A percentile compares a stretch with the other conserved stretches of the same genome.
phyloP scores from a whole-genome alignment of 2,113 vertebrate species.

The Ameiurus melas region DNA sequence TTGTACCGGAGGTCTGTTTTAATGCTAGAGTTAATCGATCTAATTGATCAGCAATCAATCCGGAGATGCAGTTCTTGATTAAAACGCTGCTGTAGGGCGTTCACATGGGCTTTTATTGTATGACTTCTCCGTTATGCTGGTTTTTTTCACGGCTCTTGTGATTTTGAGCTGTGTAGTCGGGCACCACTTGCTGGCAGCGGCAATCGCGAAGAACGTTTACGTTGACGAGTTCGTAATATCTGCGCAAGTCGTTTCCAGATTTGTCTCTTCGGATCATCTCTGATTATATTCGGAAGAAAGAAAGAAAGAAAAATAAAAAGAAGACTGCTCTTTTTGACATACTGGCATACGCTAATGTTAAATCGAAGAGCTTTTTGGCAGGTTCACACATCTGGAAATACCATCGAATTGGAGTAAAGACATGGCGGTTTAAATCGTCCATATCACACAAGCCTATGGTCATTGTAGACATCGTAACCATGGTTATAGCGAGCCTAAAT shows the following conservation, averaged over 20 bases:
- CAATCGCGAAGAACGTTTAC: neutral
- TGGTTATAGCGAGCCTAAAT: neutral
- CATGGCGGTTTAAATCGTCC: neutral
- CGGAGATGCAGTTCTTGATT: neutral
- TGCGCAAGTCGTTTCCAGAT: neutral
- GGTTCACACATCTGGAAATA: neutral
- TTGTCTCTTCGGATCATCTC: neutral
- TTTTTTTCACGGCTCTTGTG: too few relatives aligned
- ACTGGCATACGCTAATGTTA: neutral
- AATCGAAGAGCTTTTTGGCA: neutral
- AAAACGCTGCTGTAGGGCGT: neutral
- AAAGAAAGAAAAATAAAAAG: too few relatives aligned
- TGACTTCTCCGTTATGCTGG: neutral
- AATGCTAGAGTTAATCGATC: neutral
- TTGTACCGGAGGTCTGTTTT: neutral
- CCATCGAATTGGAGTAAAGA: neutral
- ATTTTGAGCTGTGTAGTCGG: neutral
- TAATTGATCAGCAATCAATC: neutral
- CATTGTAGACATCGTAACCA: too few relatives aligned
- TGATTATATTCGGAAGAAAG: too few relatives aligned
- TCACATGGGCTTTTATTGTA: too few relatives aligned
- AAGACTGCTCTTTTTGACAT: too few relatives aligned
- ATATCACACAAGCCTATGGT: neutral
- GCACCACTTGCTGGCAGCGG: neutral
- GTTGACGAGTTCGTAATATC: neutral